A percentile compares a stretch with the other conserved stretches of the same genome.
Evolutionary conservation across 2,888 invertebrate genomes (phyloP).

Genomic region (Sicus ferrugineus): DNA sequence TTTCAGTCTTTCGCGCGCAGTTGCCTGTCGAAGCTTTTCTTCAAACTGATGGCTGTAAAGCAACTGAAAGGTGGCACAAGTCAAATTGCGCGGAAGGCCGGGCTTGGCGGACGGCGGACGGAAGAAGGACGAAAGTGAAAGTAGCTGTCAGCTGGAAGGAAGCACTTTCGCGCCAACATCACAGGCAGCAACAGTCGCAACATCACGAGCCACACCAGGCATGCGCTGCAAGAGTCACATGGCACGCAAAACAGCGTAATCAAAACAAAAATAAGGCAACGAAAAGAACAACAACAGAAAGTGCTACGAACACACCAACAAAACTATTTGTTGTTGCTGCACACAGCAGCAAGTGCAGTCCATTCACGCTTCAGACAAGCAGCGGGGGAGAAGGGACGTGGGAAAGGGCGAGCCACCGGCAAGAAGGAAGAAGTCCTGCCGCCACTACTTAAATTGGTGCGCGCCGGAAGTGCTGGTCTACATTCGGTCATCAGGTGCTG

Average conservation of each 20-base stretch:
- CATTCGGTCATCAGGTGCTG: too few relatives aligned
- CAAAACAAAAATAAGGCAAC: background rate
- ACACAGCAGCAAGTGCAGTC: too few relatives aligned
- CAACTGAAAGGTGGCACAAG: constrained; percentile 37
- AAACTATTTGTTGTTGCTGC: too few relatives aligned
- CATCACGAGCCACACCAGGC: background rate
- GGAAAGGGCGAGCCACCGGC: too few relatives aligned
- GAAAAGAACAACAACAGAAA: background rate
- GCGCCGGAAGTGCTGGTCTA: too few relatives aligned
- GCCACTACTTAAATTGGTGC: too few relatives aligned
- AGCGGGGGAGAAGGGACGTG: too few relatives aligned
- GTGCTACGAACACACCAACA: too few relatives aligned
- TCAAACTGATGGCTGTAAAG: constrained; percentile 43
- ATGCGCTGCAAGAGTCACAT: background rate
- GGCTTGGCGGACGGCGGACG: background rate
- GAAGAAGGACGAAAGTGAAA: constrained; percentile 14
- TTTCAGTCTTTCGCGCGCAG: constrained; percentile 22
- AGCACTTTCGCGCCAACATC: constrained; percentile 23
- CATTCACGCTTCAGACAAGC: too few relatives aligned
- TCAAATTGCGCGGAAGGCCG: constrained; percentile 36
- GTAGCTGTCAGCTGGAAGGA: constrained; percentile 29
- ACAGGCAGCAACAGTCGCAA: background rate
- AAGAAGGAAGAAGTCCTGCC: too few relatives aligned
- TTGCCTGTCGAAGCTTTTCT: constrained; percentile 38
- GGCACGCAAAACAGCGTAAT: background rate